Evolutionary conservation across 1,140 invertebrate species (phyloP).

Genomic region (Drosophila fuyamai): DNA sequence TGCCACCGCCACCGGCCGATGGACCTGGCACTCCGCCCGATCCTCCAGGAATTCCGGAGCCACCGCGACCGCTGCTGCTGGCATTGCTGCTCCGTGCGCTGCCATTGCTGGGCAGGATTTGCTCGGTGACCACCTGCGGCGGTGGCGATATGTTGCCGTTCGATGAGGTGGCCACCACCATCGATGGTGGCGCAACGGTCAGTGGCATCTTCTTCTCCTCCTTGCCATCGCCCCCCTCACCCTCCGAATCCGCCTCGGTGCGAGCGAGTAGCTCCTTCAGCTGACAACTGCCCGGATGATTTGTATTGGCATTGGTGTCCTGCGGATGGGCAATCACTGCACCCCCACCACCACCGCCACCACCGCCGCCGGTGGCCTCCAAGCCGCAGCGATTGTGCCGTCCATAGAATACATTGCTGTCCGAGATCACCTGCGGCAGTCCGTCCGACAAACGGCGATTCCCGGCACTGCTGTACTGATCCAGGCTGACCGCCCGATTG

Average conservation of each 20-base stretch:
- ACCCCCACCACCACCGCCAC: neutral
- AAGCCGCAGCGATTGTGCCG: slow-evolving; percentile 72
- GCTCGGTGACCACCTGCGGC: slow-evolving; percentile 21
- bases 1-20: slow-evolving; percentile 39
- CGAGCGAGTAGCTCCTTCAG: slow-evolving; percentile 43
- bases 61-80: slow-evolving; percentile 16
- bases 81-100: slow-evolving; percentile 45
- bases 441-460: slow-evolving; percentile 83
- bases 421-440: slow-evolving; percentile 82
- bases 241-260: slow-evolving; percentile 33
- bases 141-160: slow-evolving; percentile 71
- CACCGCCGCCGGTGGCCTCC: slow-evolving; percentile 23
- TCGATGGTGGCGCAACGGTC: neutral
- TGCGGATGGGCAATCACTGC: slow-evolving; percentile 23
- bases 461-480: slow-evolving; percentile 76
- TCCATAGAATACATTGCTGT: slow-evolving; percentile 84
- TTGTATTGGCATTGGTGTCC: slow-evolving; percentile 77
- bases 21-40: slow-evolving; percentile 12
- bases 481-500: slow-evolving; percentile 82
- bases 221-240: slow-evolving; percentile 5
- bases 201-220: slow-evolving; percentile 1
- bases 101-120: slow-evolving; percentile 59
- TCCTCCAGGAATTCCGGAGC: slow-evolving; percentile 7
- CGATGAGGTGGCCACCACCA: slow-evolving; percentile 33
- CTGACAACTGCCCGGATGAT: slow-evolving; percentile 13